A percentile compares a stretch with the other conserved stretches of the same genome.
These are phyloP conservation scores for Andrena cerasifolii DNA, from an alignment of 1,140 invertebrate genomes.

Conservation along the genomic window DNA sequence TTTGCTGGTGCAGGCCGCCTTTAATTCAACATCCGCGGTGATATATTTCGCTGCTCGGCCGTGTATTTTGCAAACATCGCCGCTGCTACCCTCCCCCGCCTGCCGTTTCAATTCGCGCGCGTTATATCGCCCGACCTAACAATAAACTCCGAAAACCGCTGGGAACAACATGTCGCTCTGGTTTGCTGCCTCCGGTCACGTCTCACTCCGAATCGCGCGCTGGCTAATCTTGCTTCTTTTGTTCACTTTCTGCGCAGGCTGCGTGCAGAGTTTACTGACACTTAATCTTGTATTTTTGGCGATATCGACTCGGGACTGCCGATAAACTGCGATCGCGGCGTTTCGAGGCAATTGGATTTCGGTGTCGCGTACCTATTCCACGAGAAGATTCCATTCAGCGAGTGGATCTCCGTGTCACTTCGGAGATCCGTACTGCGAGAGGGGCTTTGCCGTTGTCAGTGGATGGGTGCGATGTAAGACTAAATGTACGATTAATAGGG, in stretches of 20 bases:
- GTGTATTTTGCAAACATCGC: background rate
- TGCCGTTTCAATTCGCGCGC: background rate
- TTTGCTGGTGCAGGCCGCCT: background rate
- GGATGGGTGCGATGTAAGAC: background rate
- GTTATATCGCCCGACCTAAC: background rate
- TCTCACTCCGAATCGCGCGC: background rate
- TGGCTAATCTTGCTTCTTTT: background rate
- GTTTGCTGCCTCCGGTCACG: too few relatives aligned
- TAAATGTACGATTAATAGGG: slow-evolving; percentile 54
- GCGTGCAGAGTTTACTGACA: background rate
- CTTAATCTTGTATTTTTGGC: background rate
- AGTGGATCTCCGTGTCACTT: too few relatives aligned
- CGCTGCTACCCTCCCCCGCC: background rate
- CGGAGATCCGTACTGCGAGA: background rate
- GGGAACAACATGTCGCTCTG: background rate
- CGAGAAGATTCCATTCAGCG: too few relatives aligned
- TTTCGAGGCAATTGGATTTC: background rate
- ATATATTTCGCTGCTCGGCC: background rate
- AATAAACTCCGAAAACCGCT: background rate
- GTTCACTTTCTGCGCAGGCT: background rate
- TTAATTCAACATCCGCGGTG: background rate
- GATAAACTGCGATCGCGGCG: background rate
- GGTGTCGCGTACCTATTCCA: background rate
- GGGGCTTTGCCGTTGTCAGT: background rate
- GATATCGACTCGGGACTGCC: background rate